phyloP scores from a whole-genome alignment of 2,113 vertebrate species.

The Pituophis catenifer region DNA sequence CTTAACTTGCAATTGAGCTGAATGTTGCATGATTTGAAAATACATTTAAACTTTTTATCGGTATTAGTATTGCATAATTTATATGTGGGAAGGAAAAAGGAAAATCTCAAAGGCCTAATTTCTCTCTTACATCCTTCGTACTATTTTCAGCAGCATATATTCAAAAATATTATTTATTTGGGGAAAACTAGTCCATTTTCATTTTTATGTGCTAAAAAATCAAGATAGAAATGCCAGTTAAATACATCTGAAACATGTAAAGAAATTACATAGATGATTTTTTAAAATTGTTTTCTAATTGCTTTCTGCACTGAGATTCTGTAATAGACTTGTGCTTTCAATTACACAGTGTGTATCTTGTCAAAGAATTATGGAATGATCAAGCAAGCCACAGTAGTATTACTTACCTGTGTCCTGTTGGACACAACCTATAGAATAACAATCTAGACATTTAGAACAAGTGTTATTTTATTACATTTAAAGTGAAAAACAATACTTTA shows the following conservation, averaged over 20 bases:
- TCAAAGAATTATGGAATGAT: conserved; percentile 67
- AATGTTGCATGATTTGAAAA: background rate
- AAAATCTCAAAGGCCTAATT: background rate
- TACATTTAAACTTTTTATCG: background rate
- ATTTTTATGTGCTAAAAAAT: conserved; percentile 73
- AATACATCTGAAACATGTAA: conserved; percentile 73
- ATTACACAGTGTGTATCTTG: conserved; percentile 76
- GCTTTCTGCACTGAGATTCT: conserved; percentile 74
- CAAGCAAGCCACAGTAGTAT: conserved; percentile 69
- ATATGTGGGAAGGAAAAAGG: background rate
- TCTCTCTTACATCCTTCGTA: conserved; percentile 32
- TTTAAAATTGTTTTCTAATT: conserved; percentile 74
- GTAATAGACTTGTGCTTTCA: conserved; percentile 72
- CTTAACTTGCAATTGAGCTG: background rate
- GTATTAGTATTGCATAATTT: background rate
- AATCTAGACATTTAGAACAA: conserved; percentile 68
- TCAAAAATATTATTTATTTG: conserved; percentile 52
- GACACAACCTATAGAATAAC: conserved; percentile 72
- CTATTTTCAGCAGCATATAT: conserved; percentile 74
- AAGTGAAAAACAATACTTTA: conserved; percentile 73
- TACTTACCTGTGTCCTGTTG: conserved; percentile 71
- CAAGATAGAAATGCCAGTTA: conserved; percentile 77
- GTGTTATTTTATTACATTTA: conserved; percentile 77
- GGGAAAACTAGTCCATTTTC: conserved; percentile 68
- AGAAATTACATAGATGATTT: conserved; percentile 74